Base-by-base conservation (phyloP, 2,888 invertebrate species). In the Lasioglossum lativentre region DNA sequence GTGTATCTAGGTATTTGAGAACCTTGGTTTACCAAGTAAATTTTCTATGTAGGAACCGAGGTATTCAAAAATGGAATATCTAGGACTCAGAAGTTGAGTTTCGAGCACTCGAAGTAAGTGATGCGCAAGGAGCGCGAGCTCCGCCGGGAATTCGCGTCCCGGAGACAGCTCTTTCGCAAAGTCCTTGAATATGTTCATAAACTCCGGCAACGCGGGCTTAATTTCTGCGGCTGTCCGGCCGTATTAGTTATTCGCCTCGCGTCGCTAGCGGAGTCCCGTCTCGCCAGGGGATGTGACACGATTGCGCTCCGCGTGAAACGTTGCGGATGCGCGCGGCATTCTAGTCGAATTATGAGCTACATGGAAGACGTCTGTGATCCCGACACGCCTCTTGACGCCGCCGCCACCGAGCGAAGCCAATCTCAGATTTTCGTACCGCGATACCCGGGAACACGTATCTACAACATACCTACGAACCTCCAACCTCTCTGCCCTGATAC, bases 281-380 rank as follows among this genome's bases (percentile, higher is more conserved):
- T 23, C 63, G 66, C 16, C 71, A 42, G 2, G 30, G 52, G 66
- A 66, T n/a, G 27, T 34, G 80, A 42, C 77, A 56, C 45, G 73
- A 73, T 82, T 73, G 73, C 73, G 59, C 27, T 12, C 59, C 30
- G 79, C 73, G 63, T 30, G 82, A 79, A 59, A 47, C 42, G 42
- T 42, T 16, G 66, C 74, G 70, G 59, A 81, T 59, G 70, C 68
- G 81, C 45, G 75, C 30, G 47, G 63, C 81, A 47, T 66, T 78
- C 78, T 82, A 77, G 56, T 80, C 77, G 77, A 45, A 52, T 66
- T 68, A 30, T n/a, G 56, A 66, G 63, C 78, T 34, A 81, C 71
- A 56, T 38, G 42, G 34, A 16, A 42, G 34, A 30, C 16, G 79
- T 38, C 63, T 42, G 80, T 14, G 70, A 70, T 66, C 66, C 8